A percentile compares a stretch with the other conserved stretches of the same genome.
Conservation (phyloP, 2,113 vertebrate genomes). For the Erinaceus europaeus region DNA sequence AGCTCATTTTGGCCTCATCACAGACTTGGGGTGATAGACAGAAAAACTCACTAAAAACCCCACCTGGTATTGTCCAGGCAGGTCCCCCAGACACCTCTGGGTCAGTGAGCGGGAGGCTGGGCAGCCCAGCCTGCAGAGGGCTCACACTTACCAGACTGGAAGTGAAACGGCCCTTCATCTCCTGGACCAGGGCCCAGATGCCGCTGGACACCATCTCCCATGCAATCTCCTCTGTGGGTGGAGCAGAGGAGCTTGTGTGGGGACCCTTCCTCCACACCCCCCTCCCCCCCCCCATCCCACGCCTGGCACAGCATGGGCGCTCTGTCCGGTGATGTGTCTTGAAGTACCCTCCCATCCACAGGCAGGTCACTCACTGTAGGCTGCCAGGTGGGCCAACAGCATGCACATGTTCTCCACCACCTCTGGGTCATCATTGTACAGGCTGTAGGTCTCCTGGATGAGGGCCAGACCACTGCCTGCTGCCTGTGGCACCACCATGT, state of each 20-base stretch:
- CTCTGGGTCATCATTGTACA: conserved; percentile 62
- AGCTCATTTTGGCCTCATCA: rapidly evolving
- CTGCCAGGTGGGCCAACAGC: conserved; percentile 72
- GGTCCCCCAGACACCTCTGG: too few relatives aligned
- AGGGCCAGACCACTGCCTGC: conserved; percentile 64
- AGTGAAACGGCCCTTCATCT: conserved; percentile 76
- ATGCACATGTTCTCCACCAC: conserved; percentile 76
- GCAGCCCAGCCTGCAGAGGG: too few relatives aligned
- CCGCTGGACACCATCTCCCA: conserved; percentile 68
- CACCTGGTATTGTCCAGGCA: too few relatives aligned
- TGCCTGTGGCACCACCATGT: conserved; percentile 36
- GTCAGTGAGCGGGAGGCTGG: too few relatives aligned
- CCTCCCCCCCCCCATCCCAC: not conserved
- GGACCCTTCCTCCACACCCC: not conserved
- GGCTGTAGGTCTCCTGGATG: conserved; percentile 57
- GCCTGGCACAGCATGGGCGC: too few relatives aligned
- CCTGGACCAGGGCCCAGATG: conserved; percentile 63
- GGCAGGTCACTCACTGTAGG: conserved; percentile 73
- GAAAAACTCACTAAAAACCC: not conserved
- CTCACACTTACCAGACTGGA: conserved; percentile 75
- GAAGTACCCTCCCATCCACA: too few relatives aligned
- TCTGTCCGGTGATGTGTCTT: too few relatives aligned
- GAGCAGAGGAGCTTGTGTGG: not conserved
- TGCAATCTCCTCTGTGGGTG: conserved; percentile 73
- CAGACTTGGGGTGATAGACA: too few relatives aligned